A percentile compares a stretch with the other conserved stretches of the same genome.
phyloP scores from a whole-genome alignment of 2,113 vertebrate genomes.

The Urocitellus parryii region DNA sequence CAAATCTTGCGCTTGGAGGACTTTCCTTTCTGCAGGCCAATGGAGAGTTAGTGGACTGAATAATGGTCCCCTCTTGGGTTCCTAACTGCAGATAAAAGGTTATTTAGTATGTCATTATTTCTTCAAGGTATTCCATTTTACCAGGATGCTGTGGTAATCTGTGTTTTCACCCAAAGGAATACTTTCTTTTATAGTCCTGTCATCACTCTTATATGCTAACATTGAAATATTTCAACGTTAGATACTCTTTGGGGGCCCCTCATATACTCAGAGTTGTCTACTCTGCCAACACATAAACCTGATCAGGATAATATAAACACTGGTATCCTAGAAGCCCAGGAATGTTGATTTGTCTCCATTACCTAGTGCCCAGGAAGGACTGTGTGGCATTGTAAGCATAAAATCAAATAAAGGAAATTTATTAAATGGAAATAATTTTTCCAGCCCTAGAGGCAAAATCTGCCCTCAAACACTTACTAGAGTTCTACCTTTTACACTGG shows the following conservation, averaged over 20 bases:
- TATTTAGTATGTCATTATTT: slow-evolving; percentile 18
- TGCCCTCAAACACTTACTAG: neutral
- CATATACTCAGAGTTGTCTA: neutral
- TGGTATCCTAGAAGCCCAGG: slow-evolving; percentile 45
- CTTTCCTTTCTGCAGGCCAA: neutral
- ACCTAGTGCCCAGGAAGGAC: neutral
- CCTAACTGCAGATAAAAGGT: neutral
- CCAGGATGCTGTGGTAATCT: neutral
- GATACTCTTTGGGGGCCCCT: neutral
- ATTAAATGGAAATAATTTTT: slow-evolving; percentile 55
- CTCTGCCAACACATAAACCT: neutral
- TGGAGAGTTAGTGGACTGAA: neutral
- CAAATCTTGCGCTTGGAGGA: neutral
- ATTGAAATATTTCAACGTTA: slow-evolving; percentile 52
- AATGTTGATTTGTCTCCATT: slow-evolving; percentile 35
- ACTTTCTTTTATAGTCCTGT: neutral
- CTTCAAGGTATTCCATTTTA: slow-evolving; percentile 45
- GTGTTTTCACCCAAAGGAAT: neutral
- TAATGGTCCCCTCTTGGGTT: neutral
- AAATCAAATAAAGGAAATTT: slow-evolving; percentile 59
- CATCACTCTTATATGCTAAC: neutral
- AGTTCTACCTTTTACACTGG: neutral
- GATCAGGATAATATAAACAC: neutral
- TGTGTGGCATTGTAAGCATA: neutral
- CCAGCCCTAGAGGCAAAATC: slow-evolving; percentile 1